phyloP scores from a whole-genome alignment of 2,113 vertebrate genomes.

The Vidua macroura region DNA sequence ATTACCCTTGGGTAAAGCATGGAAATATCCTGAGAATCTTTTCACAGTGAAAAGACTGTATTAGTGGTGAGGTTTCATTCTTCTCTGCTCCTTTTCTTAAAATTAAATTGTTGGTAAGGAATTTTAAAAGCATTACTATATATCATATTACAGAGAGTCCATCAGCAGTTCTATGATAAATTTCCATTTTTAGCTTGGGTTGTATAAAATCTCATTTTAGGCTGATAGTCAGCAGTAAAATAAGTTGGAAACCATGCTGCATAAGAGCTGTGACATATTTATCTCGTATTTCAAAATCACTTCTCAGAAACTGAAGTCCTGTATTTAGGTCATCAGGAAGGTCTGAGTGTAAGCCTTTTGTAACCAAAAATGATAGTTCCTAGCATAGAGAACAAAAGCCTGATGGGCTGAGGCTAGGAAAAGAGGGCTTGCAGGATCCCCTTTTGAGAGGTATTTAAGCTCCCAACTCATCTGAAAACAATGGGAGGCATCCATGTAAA shows the following conservation, averaged over 20 bases:
- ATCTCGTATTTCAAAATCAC: constrained; percentile 7
- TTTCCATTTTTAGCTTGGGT: constrained; percentile 8
- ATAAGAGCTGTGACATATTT: background rate
- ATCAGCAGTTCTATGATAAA: constrained; percentile 3
- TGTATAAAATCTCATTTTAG: constrained; percentile 58
- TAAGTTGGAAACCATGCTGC: constrained; percentile 5
- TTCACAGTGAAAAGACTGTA: background rate
- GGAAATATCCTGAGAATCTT: background rate
- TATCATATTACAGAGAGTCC: background rate
- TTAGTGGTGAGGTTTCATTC: constrained; percentile 32
- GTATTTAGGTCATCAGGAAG: background rate
- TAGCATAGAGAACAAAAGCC: background rate
- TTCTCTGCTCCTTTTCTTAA: background rate
- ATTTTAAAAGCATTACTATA: background rate
- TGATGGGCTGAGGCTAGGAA: background rate
- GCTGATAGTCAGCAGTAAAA: constrained; percentile 38
- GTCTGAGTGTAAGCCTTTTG: constrained; percentile 2
- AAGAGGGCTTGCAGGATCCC: background rate
- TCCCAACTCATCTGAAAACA: background rate
- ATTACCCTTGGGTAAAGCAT: constrained; percentile 1
- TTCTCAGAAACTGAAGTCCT: constrained; percentile 17
- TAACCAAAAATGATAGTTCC: background rate
- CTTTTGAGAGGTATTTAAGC: background rate
- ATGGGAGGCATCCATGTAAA: background rate
- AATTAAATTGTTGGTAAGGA: background rate